Evolutionary conservation across 2,797 vertebrate genomes (phyloP).

Genomic region (Acestrorhynchus altus): DNA sequence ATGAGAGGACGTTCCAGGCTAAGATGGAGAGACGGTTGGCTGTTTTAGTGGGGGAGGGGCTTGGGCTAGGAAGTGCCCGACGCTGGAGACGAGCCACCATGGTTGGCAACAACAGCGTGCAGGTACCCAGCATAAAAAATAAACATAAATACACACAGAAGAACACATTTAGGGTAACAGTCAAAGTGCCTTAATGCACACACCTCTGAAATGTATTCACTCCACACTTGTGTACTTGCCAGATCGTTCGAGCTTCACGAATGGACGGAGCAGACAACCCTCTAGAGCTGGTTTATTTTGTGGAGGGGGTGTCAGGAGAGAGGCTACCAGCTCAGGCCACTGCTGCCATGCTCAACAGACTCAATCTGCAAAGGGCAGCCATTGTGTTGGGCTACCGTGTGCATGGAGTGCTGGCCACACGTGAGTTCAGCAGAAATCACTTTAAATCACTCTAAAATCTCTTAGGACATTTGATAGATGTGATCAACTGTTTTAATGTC

Average conservation of each 20-base stretch:
- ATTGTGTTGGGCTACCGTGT: conserved; percentile 93
- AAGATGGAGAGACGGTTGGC: conserved; percentile 93
- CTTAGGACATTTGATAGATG: no score
- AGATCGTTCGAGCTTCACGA: conserved; percentile 90
- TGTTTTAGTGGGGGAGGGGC: conserved; percentile 88
- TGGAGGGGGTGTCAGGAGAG: conserved; percentile 88
- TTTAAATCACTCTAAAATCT: no score
- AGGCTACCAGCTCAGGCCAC: conserved; percentile 84
- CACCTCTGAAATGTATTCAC: no score
- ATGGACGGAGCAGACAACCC: conserved; percentile 84
- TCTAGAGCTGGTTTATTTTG: conserved; percentile 92
- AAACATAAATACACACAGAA: background rate
- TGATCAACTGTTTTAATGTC: no score
- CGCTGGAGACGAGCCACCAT: conserved; percentile 90
- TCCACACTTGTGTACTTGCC: background rate
- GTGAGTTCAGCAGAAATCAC: no score
- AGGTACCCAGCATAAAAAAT: conserved; percentile 83
- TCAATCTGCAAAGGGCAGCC: conserved; percentile 92
- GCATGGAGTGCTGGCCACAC: conserved; percentile 88
- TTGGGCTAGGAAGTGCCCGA: conserved; percentile 73
- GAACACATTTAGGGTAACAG: no score
- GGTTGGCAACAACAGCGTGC: conserved; percentile 86
- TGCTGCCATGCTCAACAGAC: conserved; percentile 87
- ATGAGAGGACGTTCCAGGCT: conserved; percentile 88
- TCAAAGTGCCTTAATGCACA: no score